Percentiles rank a stretch among this genome's conserved stretches.
Evolutionary conservation across 2,797 vertebrate species (phyloP).

Genomic region (Salmo trutta): DNA sequence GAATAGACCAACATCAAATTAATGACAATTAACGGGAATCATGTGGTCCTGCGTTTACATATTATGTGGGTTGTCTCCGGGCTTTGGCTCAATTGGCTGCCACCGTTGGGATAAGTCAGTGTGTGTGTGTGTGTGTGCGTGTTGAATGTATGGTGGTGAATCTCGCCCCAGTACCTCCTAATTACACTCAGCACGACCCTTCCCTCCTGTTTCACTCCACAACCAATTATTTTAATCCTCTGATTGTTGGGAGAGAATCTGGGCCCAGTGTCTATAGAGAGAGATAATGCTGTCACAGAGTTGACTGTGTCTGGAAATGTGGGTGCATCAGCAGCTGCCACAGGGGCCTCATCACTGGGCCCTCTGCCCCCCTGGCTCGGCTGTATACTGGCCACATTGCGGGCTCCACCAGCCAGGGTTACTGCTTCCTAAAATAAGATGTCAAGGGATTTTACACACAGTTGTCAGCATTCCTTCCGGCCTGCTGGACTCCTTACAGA

Average conservation of each 20-base stretch:
- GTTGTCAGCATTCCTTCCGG: slow-evolving; percentile 69
- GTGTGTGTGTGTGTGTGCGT: slow-evolving; percentile 40
- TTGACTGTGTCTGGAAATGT: slow-evolving; percentile 61
- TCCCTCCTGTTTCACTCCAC: slow-evolving; percentile 69
- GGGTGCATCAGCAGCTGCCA: slow-evolving; percentile 60
- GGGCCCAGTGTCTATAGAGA: slow-evolving; percentile 65
- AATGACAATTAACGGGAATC: slow-evolving; percentile 67
- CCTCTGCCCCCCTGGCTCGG: slow-evolving; percentile 56
- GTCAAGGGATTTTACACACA: slow-evolving; percentile 71
- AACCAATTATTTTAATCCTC: slow-evolving; percentile 83
- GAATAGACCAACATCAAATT: slow-evolving; percentile 60
- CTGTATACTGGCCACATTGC: slow-evolving; percentile 47
- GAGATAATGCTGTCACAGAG: slow-evolving; percentile 68
- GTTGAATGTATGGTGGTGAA: slow-evolving; percentile 65
- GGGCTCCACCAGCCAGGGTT: slow-evolving; percentile 44
- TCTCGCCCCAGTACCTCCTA: slow-evolving; percentile 80
- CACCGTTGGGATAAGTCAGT: background rate
- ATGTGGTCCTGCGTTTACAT: slow-evolving; percentile 47
- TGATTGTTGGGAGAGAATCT: slow-evolving; percentile 78
- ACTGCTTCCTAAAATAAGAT: slow-evolving; percentile 71
- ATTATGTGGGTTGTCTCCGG: slow-evolving; percentile 17
- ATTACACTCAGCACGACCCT: slow-evolving; percentile 83
- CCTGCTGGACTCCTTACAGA: slow-evolving; percentile 51
- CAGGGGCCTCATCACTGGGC: slow-evolving; percentile 52
- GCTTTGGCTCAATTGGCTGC: background rate